Conservation (phyloP, 1,140 invertebrate genomes). For the Meloidogyne chitwoodi region DNA sequence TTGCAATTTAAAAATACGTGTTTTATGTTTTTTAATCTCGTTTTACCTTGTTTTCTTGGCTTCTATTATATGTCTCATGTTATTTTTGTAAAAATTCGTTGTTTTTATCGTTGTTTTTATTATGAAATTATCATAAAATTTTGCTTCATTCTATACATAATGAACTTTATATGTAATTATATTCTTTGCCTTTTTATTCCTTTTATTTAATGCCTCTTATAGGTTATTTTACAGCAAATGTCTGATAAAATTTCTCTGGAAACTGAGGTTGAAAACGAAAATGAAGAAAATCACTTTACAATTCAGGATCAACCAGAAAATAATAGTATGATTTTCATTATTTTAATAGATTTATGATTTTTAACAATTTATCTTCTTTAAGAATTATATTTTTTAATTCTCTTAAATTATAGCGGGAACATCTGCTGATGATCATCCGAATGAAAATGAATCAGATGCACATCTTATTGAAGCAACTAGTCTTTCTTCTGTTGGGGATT, state of each 20-base stretch:
- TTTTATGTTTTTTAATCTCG: background rate
- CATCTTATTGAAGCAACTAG: slow-evolving; percentile 1
- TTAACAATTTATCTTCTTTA: background rate
- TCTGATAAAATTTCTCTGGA: background rate
- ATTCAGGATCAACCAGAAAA: background rate
- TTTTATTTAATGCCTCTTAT: background rate
- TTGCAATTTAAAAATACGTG: background rate
- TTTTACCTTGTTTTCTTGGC: background rate
- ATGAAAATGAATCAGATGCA: background rate
- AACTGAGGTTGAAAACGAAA: background rate
- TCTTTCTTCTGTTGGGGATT: background rate
- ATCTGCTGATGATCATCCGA: background rate
- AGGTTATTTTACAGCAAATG: background rate
- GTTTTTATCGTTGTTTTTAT: background rate
- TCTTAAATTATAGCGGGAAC: background rate
- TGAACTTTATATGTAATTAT: background rate
- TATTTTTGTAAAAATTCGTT: background rate
- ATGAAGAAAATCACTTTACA: background rate
- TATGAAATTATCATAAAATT: background rate
- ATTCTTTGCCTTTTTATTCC: background rate
- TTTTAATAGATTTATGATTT: background rate
- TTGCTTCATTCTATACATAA: background rate
- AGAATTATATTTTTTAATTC: background rate
- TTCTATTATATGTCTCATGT: background rate
- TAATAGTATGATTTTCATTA: background rate